Evolutionary conservation across 2,113 vertebrate species (phyloP), one percentile per base, ranked within the genome.

Genomic region (Vicugna pacos): DNA sequence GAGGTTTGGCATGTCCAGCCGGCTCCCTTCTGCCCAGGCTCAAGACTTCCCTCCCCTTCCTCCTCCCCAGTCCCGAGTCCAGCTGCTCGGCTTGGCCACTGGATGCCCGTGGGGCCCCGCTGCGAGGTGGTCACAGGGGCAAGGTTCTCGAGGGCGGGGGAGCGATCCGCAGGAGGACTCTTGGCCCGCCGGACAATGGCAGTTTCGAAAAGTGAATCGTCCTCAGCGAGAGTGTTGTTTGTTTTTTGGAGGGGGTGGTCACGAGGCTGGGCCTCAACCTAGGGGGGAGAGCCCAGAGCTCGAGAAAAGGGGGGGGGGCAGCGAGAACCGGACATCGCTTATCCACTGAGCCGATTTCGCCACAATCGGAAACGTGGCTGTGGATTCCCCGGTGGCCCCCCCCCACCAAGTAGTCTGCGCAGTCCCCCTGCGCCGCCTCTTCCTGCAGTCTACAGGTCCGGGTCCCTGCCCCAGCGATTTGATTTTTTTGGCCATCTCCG

Each of bases 211-310:
- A 97, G 93, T 93, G 97, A 97, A 77, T 91, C 72, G 46, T 85
- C 91, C 95, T 93, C 81, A 22, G 93, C 80, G 4, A 94, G 60
- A 92, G 75, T 54, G 97, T 80, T 96, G 84, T 97, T 97, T 98
- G 89, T 95, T 96, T 98, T 97, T 96, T 96, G 93, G 93, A 92
- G 77, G 93, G 94, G 95, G 82, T 97, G 96, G 97, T 96, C 97
- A 96, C 91, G 89, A 95, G 97, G 96, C 91, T 79, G 91, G 97
- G 97, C 90, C 89, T 14, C 81, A 94, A 95, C 58, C 94, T 94
- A 56, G 80, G 46, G 91, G 76, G 91, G 72, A 94, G 96, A 96
- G 94, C 91, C 91, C 86, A 75, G 84, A 91, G 93, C 92, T 85
- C 12, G 12, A 92, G 84, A 32, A 79, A 60, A 65, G 83, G 93